Conservation (phyloP, 2,113 vertebrate genomes). For the Carassius auratus region DNA sequence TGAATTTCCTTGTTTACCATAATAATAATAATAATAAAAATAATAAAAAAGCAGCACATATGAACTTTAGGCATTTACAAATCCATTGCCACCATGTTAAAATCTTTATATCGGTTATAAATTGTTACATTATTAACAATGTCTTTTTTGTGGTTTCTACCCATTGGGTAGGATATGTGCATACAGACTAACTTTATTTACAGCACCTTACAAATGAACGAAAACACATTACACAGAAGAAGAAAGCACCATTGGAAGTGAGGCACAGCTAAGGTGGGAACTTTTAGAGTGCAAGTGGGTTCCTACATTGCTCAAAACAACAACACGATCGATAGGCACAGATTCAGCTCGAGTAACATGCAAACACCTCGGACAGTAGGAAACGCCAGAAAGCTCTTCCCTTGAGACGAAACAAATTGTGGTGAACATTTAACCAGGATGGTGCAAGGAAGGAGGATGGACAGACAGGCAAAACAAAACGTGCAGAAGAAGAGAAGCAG, state of each 20-base stretch:
- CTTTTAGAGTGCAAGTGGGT: conserved; percentile 82
- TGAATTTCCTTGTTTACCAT: conserved; percentile 54
- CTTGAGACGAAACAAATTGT: conserved; percentile 62
- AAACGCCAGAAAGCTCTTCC: conserved; percentile 57
- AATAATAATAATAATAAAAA: background rate
- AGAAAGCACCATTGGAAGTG: conserved; percentile 94
- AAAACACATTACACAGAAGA: conserved; percentile 54
- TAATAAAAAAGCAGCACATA: conserved; percentile 72
- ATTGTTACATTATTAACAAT: conserved; percentile 97
- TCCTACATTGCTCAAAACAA: conserved; percentile 80
- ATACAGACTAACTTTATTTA: conserved; percentile 96
- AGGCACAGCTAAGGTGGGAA: conserved; percentile 91
- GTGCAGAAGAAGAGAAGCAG: conserved; percentile 45
- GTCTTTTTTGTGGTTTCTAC: conserved; percentile 85
- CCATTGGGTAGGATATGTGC: conserved; percentile 99
- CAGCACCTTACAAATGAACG: conserved; percentile 90
- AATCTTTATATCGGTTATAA: conserved; percentile 89
- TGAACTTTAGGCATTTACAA: conserved; percentile 87
- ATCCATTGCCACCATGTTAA: conserved; percentile 89
- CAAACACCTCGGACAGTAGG: conserved; percentile 76
- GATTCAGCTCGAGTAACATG: conserved; percentile 80
- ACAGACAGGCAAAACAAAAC: conserved; percentile 20
- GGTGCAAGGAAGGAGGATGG: conserved; percentile 20
- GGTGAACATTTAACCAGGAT: conserved; percentile 33
- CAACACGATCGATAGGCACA: conserved; percentile 81